phyloP scores from a whole-genome alignment of 2,888 invertebrate genomes.

The Tanaodytes sp. region DNA sequence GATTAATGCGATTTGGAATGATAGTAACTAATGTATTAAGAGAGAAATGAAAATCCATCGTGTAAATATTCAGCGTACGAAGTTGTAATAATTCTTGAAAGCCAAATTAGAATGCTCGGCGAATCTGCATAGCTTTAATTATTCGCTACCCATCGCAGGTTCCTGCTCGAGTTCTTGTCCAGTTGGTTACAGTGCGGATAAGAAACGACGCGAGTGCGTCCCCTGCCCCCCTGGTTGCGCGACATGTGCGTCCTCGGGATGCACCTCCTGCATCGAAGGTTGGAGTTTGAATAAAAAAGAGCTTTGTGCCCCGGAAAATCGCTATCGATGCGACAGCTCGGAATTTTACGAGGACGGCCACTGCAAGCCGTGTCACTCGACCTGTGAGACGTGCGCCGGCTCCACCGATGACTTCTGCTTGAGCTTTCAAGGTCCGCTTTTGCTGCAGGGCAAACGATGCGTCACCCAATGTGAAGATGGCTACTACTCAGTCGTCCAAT shows the following conservation, averaged over 20 bases:
- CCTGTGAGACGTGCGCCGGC: slow-evolving; percentile 89
- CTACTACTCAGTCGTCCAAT: slow-evolving; percentile 80
- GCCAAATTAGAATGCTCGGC: no score
- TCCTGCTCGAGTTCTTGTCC: slow-evolving; percentile 84
- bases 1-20: no score
- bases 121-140: no score
- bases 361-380: slow-evolving; percentile 84
- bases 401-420: slow-evolving; percentile 82
- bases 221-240: slow-evolving; percentile 85
- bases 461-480: slow-evolving; percentile 84
- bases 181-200: slow-evolving; percentile 82
- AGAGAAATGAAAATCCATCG: no score
- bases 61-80: no score
- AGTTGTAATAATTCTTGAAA: no score
- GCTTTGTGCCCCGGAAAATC: slow-evolving; percentile 81
- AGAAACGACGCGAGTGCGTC: slow-evolving; percentile 85
- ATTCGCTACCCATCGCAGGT: no score
- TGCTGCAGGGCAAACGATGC: slow-evolving; percentile 83
- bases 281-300: slow-evolving; percentile 86
- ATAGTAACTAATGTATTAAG: no score
- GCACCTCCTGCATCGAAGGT: slow-evolving; percentile 82
- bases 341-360: slow-evolving; percentile 82
- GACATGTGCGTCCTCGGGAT: slow-evolving; percentile 82
- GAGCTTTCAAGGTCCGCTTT: slow-evolving; percentile 82
- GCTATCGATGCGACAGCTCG: slow-evolving; percentile 78